Conservation (phyloP, 2,797 vertebrate genomes). For the Furcifer pardalis region DNA sequence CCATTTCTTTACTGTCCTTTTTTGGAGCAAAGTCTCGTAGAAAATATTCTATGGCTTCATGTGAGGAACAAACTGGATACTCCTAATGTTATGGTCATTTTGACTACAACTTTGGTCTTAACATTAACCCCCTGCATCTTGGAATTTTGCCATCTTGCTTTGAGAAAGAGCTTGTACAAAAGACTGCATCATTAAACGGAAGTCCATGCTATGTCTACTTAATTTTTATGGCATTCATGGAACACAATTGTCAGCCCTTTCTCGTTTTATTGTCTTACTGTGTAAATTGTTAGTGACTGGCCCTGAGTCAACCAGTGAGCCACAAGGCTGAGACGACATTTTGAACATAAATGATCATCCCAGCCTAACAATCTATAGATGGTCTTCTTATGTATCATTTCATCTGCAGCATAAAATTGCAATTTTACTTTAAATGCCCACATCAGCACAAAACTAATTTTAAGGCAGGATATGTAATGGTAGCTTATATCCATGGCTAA, state of each 20-base stretch:
- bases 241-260: background rate
- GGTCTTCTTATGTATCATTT: background rate
- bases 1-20: constrained; percentile 59
- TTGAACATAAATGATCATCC: background rate
- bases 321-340: background rate
- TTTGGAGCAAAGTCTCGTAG: constrained; percentile 52
- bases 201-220: background rate
- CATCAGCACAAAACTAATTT: background rate
- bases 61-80: constrained; percentile 50
- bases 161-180: background rate
- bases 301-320: background rate
- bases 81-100: constrained; percentile 32
- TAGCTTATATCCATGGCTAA: too few relatives aligned
- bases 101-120: background rate
- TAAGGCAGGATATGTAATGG: background rate
- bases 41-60: constrained; percentile 44
- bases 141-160: background rate
- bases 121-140: constrained; percentile 1
- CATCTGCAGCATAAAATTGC: background rate
- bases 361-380: background rate
- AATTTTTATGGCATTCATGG: background rate
- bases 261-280: background rate
- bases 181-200: background rate
- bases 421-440: background rate
- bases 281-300: background rate